Conservation (phyloP, 2,797 vertebrate genomes). For the Bovichtus diacanthus region DNA sequence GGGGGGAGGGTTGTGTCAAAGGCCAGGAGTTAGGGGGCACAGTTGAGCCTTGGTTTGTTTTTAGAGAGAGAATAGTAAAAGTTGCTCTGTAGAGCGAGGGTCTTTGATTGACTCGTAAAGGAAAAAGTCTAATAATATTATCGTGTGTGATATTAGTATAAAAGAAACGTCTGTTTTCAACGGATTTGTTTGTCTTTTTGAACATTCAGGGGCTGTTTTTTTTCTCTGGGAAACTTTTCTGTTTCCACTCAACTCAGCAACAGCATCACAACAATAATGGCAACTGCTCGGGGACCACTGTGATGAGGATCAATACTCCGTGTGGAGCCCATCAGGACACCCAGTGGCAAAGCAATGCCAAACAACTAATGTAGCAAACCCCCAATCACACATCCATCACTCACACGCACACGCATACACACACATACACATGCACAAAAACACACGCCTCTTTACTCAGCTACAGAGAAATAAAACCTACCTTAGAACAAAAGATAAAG, state of each 20-base stretch:
- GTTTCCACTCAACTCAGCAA: slow-evolving; percentile 39
- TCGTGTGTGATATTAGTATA: neutral
- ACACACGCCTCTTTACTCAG: slow-evolving; percentile 17
- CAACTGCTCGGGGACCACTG: slow-evolving; percentile 37
- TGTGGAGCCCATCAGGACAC: slow-evolving; percentile 44
- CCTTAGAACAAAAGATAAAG: slow-evolving; percentile 40
- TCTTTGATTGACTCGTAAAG: slow-evolving; percentile 8
- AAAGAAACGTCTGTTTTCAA: slow-evolving; percentile 19
- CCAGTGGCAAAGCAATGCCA: slow-evolving; percentile 43
- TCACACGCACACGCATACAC: neutral
- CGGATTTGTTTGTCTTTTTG: slow-evolving; percentile 35
- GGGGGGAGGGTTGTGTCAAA: slow-evolving; percentile 62
- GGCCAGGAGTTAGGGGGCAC: slow-evolving; percentile 60
- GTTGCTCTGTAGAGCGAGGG: slow-evolving; percentile 1
- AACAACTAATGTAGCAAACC: slow-evolving; percentile 21
- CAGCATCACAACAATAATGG: slow-evolving; percentile 31
- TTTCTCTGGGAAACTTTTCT: slow-evolving; percentile 22
- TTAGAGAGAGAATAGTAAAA: slow-evolving; percentile 31
- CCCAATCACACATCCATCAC: slow-evolving; percentile 19
- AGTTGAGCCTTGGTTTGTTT: slow-evolving; percentile 66
- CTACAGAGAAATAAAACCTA: slow-evolving; percentile 37
- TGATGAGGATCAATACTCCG: slow-evolving; percentile 50
- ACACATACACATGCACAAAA: neutral
- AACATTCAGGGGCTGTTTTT: slow-evolving; percentile 26
- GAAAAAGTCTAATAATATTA: neutral